Percentiles rank a stretch among this genome's conserved stretches.
phyloP scores from a whole-genome alignment of 2,113 vertebrate species.

The Dissostichus mawsoni region DNA sequence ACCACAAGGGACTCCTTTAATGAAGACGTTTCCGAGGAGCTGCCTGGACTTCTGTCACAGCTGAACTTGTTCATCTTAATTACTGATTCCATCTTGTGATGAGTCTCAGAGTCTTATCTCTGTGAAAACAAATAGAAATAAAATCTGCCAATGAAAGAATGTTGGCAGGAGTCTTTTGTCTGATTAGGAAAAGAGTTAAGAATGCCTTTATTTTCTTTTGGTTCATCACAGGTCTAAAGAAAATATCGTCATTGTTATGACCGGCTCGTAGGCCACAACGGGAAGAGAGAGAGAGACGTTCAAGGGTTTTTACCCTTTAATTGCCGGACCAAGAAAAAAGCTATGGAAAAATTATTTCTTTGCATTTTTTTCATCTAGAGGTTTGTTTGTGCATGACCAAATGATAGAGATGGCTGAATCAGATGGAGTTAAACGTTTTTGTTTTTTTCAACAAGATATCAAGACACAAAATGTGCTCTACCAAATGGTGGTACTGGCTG shows the following conservation, averaged over 20 bases:
- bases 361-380: too few species aligned
- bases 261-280: too few species aligned
- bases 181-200: not conserved
- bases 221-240: not conserved
- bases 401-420: too few species aligned
- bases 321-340: too few species aligned
- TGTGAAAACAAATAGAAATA: not conserved
- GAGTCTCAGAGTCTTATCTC: constrained; percentile 33
- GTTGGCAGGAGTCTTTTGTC: not conserved
- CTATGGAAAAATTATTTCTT: too few species aligned
- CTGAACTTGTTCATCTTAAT: constrained; percentile 39
- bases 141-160: not conserved
- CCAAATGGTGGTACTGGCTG: too few species aligned
- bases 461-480: too few species aligned
- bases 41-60: constrained; percentile 38
- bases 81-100: constrained; percentile 43
- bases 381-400: too few species aligned
- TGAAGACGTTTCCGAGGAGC: constrained; percentile 18
- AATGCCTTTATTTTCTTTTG: not conserved
- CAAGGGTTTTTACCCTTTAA: too few species aligned
- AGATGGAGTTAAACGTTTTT: too few species aligned
- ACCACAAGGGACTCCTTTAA: constrained; percentile 39
- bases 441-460: too few species aligned
- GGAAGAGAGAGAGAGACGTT: too few species aligned
- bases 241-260: not conserved